phyloP scores from a whole-genome alignment of 2,113 vertebrate genomes.

The Tragelaphus scriptus region DNA sequence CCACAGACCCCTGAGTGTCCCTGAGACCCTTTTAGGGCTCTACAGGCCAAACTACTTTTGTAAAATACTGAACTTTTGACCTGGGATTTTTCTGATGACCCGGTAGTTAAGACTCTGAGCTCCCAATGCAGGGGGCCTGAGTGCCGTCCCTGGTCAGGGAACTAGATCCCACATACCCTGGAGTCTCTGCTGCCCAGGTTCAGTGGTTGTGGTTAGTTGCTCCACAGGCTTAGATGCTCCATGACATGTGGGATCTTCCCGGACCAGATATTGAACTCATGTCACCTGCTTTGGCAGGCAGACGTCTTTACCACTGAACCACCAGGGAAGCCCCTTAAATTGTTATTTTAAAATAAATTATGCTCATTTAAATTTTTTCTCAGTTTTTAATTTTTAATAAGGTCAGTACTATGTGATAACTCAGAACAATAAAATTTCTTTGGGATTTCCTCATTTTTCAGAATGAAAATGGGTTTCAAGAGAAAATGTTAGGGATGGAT shows the following conservation, averaged over 20 bases:
- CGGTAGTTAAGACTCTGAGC: not conserved
- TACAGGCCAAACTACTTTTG: not conserved
- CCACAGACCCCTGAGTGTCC: not conserved
- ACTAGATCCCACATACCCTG: not conserved
- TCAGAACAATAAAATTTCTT: not conserved
- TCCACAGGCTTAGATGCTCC: not conserved
- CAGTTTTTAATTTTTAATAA: not conserved
- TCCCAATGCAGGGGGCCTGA: not conserved
- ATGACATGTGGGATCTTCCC: not conserved
- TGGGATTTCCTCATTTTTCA: not conserved
- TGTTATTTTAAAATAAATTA: not conserved
- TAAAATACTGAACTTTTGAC: not conserved
- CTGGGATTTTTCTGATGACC: not conserved
- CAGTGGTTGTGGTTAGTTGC: not conserved
- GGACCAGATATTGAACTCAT: not conserved
- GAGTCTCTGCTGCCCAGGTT: not conserved
- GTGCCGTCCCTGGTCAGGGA: not conserved
- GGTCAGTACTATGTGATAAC: not conserved
- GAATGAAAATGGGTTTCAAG: not conserved
- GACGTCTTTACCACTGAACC: not conserved
- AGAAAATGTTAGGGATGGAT: not conserved
- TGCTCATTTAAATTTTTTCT: not conserved
- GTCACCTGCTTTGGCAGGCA: not conserved
- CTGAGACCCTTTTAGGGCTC: not conserved
- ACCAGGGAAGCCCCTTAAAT: not conserved